A percentile compares a stretch with the other conserved stretches of the same genome.
Evolutionary conservation across 2,113 vertebrate species (phyloP).

Genomic region (Lasiurus cinereus): DNA sequence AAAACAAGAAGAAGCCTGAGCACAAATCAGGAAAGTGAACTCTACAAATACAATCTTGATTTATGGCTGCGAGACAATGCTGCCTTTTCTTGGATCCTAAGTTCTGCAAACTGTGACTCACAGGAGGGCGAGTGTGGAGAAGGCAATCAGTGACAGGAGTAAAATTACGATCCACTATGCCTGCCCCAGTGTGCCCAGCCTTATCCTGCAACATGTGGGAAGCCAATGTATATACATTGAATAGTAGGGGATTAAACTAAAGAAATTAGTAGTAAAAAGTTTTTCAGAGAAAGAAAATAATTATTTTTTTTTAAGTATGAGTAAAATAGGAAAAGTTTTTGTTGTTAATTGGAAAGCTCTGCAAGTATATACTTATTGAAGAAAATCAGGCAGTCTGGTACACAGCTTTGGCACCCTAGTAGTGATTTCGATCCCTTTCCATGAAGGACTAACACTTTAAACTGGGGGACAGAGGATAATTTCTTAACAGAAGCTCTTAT

Average conservation of each 20-base stretch:
- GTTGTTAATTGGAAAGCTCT: not conserved
- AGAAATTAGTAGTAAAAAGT: not conserved
- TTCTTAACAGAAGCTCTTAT: not conserved
- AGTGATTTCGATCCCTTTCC: not conserved
- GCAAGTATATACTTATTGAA: not conserved
- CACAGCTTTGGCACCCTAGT: not conserved
- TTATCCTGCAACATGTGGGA: not conserved
- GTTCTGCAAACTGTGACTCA: not conserved
- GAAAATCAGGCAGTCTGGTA: not conserved
- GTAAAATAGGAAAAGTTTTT: not conserved
- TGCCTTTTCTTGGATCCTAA: constrained; percentile 35
- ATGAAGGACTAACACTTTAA: not conserved
- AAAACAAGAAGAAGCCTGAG: constrained; percentile 49
- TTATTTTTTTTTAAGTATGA: not conserved
- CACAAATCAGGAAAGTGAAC: constrained; percentile 29
- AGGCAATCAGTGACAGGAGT: not conserved
- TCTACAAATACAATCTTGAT: not conserved
- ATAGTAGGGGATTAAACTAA: not conserved
- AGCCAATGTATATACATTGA: not conserved
- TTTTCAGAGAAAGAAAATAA: not conserved
- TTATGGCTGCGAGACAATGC: constrained; percentile 26
- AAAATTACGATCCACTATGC: not conserved
- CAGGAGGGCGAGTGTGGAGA: not conserved
- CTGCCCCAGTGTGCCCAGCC: not conserved
- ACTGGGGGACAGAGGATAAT: not conserved